phyloP scores from a whole-genome alignment of 1,140 invertebrate species.

The Sycobia sp. region DNA sequence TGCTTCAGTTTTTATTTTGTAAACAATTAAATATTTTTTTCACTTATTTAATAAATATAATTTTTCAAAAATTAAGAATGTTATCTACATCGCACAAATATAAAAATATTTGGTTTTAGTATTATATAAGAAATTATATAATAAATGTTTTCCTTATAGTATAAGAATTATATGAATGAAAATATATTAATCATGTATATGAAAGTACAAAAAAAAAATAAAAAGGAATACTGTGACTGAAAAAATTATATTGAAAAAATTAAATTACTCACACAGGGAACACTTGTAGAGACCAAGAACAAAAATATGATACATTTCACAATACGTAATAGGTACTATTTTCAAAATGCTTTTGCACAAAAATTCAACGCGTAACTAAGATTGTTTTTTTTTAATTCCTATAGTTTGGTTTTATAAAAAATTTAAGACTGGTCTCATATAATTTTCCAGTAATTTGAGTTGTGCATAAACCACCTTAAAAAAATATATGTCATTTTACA shows the following conservation, averaged over 20 bases:
- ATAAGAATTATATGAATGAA: background rate
- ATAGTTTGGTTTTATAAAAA: too few relatives aligned
- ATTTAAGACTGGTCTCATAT: too few relatives aligned
- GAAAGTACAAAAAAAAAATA: conserved; percentile 78
- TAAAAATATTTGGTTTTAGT: background rate
- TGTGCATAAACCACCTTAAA: too few relatives aligned
- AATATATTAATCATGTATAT: conserved; percentile 39
- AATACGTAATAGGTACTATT: too few relatives aligned
- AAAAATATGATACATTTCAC: conserved; percentile 70
- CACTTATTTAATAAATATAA: background rate
- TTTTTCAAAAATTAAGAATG: background rate
- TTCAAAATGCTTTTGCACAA: too few relatives aligned
- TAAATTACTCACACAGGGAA: conserved; percentile 77
- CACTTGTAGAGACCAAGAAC: conserved; percentile 74
- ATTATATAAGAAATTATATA: background rate
- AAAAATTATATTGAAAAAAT: conserved; percentile 80
- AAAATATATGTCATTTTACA: too few relatives aligned
- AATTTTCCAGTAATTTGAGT: too few relatives aligned
- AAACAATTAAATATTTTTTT: too few relatives aligned
- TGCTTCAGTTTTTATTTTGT: too few relatives aligned
- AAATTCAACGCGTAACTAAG: too few relatives aligned
- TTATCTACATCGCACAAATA: background rate
- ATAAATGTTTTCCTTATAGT: background rate
- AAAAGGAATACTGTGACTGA: conserved; percentile 75
- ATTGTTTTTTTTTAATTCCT: too few relatives aligned